Evolutionary conservation across 2,797 vertebrate species (phyloP).

Genomic region (Falco cherrug): DNA sequence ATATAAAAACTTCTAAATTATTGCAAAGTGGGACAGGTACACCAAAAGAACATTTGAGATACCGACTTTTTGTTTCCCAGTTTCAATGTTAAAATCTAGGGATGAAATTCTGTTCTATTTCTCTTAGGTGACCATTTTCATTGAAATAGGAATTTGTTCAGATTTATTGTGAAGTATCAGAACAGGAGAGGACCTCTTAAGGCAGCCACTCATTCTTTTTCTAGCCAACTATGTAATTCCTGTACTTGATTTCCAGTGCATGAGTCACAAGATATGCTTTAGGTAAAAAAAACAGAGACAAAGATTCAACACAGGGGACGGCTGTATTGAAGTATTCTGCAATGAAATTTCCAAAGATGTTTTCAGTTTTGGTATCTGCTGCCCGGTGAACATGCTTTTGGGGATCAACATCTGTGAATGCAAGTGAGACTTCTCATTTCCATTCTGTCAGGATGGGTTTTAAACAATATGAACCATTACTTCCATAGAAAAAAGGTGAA

Average conservation of each 20-base stretch:
- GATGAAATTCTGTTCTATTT: not conserved
- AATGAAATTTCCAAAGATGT: not conserved
- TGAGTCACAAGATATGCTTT: not conserved
- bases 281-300: not conserved
- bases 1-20: not conserved
- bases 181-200: not conserved
- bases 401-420: not conserved
- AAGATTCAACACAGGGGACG: not conserved
- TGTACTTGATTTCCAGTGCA: not conserved
- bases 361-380: not conserved
- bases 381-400: not conserved
- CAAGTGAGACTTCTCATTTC: not conserved
- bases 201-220: not conserved
- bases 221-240: not conserved
- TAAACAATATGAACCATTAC: not conserved
- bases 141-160: conserved; percentile 14
- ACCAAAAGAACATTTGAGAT: not conserved
- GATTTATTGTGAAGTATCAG: conserved; percentile 4
- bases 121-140: not conserved
- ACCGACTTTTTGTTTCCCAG: not conserved
- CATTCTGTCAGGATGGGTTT: not conserved
- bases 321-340: not conserved
- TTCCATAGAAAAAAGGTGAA: not conserved
- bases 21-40: not conserved
- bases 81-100: not conserved